Percentiles rank a stretch among this genome's conserved stretches.
These are phyloP conservation scores for Lasioglossum albipes DNA, from an alignment of 1,140 invertebrate genomes.

Conservation along the genomic window DNA sequence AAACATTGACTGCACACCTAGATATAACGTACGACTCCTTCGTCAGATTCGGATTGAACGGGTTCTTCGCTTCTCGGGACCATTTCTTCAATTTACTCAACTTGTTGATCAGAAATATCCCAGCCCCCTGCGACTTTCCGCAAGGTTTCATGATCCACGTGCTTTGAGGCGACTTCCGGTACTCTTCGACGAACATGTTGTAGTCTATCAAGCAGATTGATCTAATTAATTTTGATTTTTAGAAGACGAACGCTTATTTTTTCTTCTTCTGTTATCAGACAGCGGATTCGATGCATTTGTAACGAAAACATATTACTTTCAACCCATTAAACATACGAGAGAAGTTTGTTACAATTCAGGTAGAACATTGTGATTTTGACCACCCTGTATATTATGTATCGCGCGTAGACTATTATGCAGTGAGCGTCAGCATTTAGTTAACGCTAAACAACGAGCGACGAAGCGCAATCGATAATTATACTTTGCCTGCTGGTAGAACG, in stretches of 20 bases:
- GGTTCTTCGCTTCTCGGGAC: constrained; percentile 90
- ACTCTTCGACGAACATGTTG: constrained; percentile 97
- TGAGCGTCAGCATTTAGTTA: too few species aligned
- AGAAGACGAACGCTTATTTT: too few species aligned
- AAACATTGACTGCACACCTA: constrained; percentile 73
- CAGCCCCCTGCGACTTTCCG: constrained; percentile 93
- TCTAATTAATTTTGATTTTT: too few species aligned
- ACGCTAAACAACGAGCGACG: too few species aligned
- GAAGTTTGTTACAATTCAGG: too few species aligned
- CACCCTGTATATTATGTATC: too few species aligned
- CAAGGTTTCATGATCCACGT: constrained; percentile 99
- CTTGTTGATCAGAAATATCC: constrained; percentile 94
- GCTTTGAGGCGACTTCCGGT: constrained; percentile 92
- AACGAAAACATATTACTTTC: too few species aligned
- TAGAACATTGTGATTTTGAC: too few species aligned
- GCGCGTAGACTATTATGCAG: too few species aligned
- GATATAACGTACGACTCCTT: constrained; percentile 96
- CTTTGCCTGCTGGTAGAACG: constrained; percentile 89
- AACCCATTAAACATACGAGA: too few species aligned
- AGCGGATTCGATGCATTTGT: too few species aligned
- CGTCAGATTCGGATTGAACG: constrained; percentile 89
- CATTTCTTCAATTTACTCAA: constrained; percentile 93
- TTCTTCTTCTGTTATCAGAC: too few species aligned
- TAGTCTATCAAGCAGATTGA: constrained; percentile 83
- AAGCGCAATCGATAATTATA: neutral